phyloP scores from a whole-genome alignment of 2,888 invertebrate genomes.

The Rhamphomyia laevipes region DNA sequence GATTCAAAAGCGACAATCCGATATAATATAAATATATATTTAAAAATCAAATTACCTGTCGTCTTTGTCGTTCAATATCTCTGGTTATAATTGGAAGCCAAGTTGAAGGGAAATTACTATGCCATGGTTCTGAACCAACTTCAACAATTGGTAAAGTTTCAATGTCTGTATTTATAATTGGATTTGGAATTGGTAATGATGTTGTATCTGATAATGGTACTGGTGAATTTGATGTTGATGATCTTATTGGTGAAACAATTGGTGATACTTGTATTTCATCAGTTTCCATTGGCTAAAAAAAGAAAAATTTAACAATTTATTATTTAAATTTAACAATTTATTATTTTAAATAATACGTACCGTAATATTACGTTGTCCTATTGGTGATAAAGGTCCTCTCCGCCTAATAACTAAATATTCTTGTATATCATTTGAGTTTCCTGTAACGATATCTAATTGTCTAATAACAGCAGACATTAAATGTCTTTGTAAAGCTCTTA shows the following conservation, averaged over 20 bases:
- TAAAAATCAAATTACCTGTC: constrained; percentile 33
- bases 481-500: constrained; percentile 8
- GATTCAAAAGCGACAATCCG: no score
- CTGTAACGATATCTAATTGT: constrained; percentile 9
- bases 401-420: constrained; percentile 18
- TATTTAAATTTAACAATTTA: neutral
- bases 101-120: constrained; percentile 52
- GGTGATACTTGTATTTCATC: constrained; percentile 32
- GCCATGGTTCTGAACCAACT: constrained; percentile 49
- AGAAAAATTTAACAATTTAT: neutral
- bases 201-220: constrained; percentile 2
- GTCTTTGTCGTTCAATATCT: constrained; percentile 62
- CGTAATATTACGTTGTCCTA: constrained; percentile 5
- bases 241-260: constrained; percentile 15
- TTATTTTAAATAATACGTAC: constrained; percentile 4
- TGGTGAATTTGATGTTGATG: constrained; percentile 8
- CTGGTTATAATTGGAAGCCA: constrained; percentile 83
- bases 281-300: constrained; percentile 40
- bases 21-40: no score
- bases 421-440: constrained; percentile 14
- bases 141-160: constrained; percentile 42
- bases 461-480: constrained; percentile 9
- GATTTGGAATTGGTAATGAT: constrained; percentile 9
- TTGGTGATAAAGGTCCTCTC: constrained; percentile 9
- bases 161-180: constrained; percentile 9